Evolutionary conservation across 1,140 invertebrate species (phyloP).

Genomic region (Diabrotica undecimpunctata): DNA sequence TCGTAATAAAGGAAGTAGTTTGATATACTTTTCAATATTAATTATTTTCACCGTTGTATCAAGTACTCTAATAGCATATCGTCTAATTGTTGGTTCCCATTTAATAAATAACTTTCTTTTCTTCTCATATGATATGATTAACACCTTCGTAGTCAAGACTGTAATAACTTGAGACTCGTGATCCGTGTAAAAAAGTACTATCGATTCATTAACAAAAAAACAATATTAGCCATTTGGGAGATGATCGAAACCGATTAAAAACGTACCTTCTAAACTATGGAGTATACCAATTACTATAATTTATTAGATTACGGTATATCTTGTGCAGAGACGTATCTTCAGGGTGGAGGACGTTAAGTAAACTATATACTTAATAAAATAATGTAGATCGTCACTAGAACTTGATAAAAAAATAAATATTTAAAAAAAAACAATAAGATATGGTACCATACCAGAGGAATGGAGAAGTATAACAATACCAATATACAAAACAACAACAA

Average conservation of each 20-base stretch:
- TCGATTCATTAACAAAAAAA: not conserved
- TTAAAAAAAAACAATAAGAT: too few species aligned
- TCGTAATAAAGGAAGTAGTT: too few species aligned
- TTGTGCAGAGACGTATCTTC: not conserved
- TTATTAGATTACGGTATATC: not conserved
- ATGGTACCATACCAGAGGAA: too few species aligned
- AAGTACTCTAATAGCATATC: too few species aligned
- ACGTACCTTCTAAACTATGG: not conserved
- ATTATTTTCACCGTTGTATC: too few species aligned
- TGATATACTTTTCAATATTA: too few species aligned
- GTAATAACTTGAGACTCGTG: not conserved
- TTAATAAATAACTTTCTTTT: not conserved
- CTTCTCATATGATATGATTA: not conserved
- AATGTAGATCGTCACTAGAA: too few species aligned
- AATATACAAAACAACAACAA: too few species aligned
- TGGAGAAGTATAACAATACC: too few species aligned
- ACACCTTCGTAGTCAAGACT: not conserved
- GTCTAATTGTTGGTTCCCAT: not conserved
- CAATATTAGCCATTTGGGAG: not conserved
- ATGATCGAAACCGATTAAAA: slow-evolving; percentile 1
- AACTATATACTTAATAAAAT: too few species aligned
- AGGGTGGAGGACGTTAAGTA: too few species aligned
- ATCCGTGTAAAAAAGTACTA: not conserved
- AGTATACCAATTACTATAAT: not conserved
- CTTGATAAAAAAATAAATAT: too few species aligned